Evolutionary conservation across 2,113 vertebrate genomes (phyloP), one percentile per base, ranked within the genome.

Genomic region (Dicaeum eximium): DNA sequence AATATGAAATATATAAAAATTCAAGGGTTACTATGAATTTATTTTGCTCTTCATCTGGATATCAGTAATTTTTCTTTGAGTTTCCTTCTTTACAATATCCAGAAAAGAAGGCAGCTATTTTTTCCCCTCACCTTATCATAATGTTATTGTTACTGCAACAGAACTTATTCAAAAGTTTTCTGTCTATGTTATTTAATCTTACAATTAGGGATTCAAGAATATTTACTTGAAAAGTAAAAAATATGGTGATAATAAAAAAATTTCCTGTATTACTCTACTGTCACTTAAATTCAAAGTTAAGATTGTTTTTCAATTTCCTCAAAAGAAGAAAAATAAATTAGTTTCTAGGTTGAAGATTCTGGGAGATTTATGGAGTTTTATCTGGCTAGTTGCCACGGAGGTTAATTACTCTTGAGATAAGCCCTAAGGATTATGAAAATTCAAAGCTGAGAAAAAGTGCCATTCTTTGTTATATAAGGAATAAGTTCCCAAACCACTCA

Each of bases 331-430:
- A 81, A 66, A 54, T 7, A 67, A 74, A 25, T 64, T 93, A 33
- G 3, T 80, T 88, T 94, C 47, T 88, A 54, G 30, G 23, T 45
- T 77, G 64, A 73, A 80, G 47, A 93, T 86, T 92, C 17, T 30
- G 45, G 15, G 35, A 88, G 47, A 88, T 73, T 86, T 85, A 60
- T 50, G 13, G n/a, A 83, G 38, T 38, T 88, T 92, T 94, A 80
- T 86, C 86, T 58, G 57, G 15, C 38, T 70, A 77, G 72, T 88
- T 88, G 51, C 31, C 35, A 62, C 47, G 37, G 47, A 94, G 51
- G 80, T 90, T 92, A 88, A 93, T 94, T 93, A 88, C 75, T 90
- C 13, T 60, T 80, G 35, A 92, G 86, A 71, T 74, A 92, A 95
- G 0, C 27, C 56, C 60, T 51, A 71, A 86, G 94, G 75, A 93